Evolutionary conservation across 2,797 vertebrate species (phyloP), one percentile per base, ranked within the genome.

Genomic region (Xiphophorus birchmanni): DNA sequence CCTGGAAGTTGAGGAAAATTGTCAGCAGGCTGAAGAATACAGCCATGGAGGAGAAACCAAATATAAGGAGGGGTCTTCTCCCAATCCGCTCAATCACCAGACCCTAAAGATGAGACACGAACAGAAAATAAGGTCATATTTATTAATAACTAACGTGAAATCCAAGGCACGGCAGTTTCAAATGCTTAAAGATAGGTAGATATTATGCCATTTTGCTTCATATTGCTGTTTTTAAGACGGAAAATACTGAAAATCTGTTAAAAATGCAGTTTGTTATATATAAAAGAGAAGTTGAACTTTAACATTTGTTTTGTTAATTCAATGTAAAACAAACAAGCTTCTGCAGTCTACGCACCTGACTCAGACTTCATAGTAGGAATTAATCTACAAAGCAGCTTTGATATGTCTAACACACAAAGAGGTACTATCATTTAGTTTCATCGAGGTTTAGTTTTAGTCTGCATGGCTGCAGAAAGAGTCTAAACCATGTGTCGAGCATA

Each of bases 11-110:
- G 84, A 99, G 95, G 1, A 97, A 98, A 74, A 96, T 54, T 0
- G 98, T 99, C 84, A 99, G 96, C 0, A 97, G 93, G 65, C 95
- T 91, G 2, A 97, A 99, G 94, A 96, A 99, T 78, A 96, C 11
- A 0, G 96, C 76, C 98, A 99, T 99, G 73, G 97, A 88, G 5
- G 94, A 91, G 74, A 99, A 99, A 12, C 97, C 98, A 2, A 98
- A 97, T 0, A 98, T 97, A 81, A 99, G 96, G 2, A 99, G 95
- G 8, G 96, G 96, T 48, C 95, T 96, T 65, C 98, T 95, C 7
- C 98, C 98, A 0, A 98, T 92, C 0, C 92, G 93, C 73, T 99
- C 98, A 2, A 99, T 97, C 73, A 97, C 97, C 81, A 99, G 91
- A 23, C 98, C 96, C 98, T 99, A 88, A 29, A 79, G 45, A 73